A percentile compares a stretch with the other conserved stretches of the same genome.
Conservation (phyloP, 2,113 vertebrate species). For the Dromiciops gliroides region DNA sequence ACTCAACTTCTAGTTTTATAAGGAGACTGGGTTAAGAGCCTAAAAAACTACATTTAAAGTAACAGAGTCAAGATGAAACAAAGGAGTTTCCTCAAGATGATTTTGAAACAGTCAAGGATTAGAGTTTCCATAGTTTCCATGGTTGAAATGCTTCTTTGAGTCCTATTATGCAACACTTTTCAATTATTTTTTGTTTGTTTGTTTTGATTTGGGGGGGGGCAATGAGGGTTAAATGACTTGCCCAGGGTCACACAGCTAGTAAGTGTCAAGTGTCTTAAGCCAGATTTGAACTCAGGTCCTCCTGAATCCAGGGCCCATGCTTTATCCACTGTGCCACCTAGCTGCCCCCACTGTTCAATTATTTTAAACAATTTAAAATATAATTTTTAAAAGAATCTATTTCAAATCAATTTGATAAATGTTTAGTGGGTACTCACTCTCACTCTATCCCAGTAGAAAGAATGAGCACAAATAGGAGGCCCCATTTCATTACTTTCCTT, state of each 20-base stretch:
- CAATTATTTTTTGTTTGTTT: too few species aligned
- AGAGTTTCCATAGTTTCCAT: neutral
- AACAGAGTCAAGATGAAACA: slow-evolving; percentile 1
- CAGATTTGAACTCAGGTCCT: too few species aligned
- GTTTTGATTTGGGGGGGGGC: too few species aligned
- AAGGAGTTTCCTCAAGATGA: neutral
- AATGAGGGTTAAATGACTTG: too few species aligned
- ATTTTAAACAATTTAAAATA: neutral
- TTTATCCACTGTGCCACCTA: too few species aligned
- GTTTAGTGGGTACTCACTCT: neutral
- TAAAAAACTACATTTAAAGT: neutral
- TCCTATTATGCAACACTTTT: neutral
- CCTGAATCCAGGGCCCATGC: too few species aligned
- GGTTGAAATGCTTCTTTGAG: neutral
- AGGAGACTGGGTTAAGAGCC: slow-evolving; percentile 25
- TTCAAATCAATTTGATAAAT: neutral
- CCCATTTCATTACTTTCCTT: neutral
- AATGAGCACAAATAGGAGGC: neutral
- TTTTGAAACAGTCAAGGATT: neutral
- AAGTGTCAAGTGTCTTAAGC: too few species aligned
- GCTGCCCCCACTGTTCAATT: too few species aligned
- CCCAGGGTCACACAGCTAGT: too few species aligned
- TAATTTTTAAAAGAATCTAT: neutral
- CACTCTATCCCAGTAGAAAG: neutral
- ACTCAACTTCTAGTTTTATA: neutral